Evolutionary conservation across 2,797 vertebrate genomes (phyloP).

Genomic region (Eupleurogrammus muticus): DNA sequence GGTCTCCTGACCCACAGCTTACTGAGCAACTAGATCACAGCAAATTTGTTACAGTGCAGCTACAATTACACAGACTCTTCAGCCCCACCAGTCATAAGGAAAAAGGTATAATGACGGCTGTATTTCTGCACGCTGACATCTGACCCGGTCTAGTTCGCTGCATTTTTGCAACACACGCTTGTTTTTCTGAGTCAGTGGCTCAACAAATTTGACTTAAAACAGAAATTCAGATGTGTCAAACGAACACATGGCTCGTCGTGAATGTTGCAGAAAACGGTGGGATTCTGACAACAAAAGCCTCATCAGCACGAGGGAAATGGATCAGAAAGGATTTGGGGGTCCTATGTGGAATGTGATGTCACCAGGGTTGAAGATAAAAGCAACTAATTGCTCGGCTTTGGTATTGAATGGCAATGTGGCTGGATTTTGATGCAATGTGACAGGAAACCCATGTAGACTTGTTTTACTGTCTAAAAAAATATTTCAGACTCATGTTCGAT

Average conservation of each 20-base stretch:
- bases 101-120: slow-evolving; percentile 22
- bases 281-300: slow-evolving; percentile 49
- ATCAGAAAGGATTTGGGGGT: slow-evolving; percentile 67
- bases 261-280: slow-evolving; percentile 27
- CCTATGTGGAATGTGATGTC: slow-evolving; percentile 75
- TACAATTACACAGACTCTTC: slow-evolving; percentile 43
- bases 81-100: slow-evolving; percentile 28
- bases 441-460: slow-evolving; percentile 48
- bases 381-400: slow-evolving; percentile 75
- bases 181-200: neutral
- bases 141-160: slow-evolving; percentile 13
- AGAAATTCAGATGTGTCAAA: neutral
- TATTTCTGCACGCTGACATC: slow-evolving; percentile 7
- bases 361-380: slow-evolving; percentile 77
- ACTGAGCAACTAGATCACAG: slow-evolving; percentile 59
- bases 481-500: slow-evolving; percentile 42
- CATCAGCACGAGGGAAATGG: slow-evolving; percentile 70
- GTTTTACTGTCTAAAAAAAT: slow-evolving; percentile 33
- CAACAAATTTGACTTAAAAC: neutral
- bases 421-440: slow-evolving; percentile 64
- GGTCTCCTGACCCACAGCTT: slow-evolving; percentile 75
- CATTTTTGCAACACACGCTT: slow-evolving; percentile 9
- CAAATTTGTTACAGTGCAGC: slow-evolving; percentile 67
- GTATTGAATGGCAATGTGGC: slow-evolving; percentile 59
- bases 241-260: neutral